phyloP scores from a whole-genome alignment of 2,888 invertebrate species.

The Caenorhabditis macrosperma region DNA sequence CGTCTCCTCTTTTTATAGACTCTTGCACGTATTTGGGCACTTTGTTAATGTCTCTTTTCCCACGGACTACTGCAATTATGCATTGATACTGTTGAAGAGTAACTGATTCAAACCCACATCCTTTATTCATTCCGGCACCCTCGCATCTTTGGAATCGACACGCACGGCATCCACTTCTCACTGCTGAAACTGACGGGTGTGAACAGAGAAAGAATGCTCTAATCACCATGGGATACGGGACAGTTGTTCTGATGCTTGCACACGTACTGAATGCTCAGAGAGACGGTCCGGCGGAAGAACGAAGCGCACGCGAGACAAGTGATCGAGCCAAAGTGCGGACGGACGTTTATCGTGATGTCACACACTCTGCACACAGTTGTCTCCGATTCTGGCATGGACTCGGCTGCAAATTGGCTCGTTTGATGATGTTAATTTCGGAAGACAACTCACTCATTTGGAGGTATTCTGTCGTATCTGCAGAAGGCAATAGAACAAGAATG shows the following conservation, averaged over 20 bases:
- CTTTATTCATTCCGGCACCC: constrained; percentile 27
- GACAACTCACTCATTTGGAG: neutral
- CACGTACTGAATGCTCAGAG: constrained; percentile 34
- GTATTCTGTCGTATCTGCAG: too few relatives aligned
- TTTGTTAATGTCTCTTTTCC: constrained; percentile 38
- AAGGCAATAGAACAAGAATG: too few relatives aligned
- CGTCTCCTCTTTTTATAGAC: constrained; percentile 17
- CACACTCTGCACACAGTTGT: constrained; percentile 15
- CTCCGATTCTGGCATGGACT: neutral
- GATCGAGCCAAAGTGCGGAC: constrained; percentile 32
- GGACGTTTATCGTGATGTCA: constrained; percentile 35
- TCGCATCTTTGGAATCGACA: constrained; percentile 33
- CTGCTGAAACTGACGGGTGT: constrained; percentile 1
- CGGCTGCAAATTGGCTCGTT: neutral
- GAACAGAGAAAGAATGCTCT: neutral
- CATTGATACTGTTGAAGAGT: neutral
- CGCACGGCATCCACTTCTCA: constrained; percentile 38
- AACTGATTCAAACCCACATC: constrained; percentile 7
- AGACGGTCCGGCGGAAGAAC: constrained; percentile 42
- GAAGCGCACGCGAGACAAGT: constrained; percentile 41
- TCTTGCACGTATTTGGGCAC: constrained; percentile 28
- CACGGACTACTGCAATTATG: constrained; percentile 28
- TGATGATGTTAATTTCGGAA: too few relatives aligned
- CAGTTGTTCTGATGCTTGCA: constrained; percentile 34
- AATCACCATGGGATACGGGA: constrained; percentile 12